Conservation (phyloP, 2,797 vertebrate genomes). For the Galaxias olidus region DNA sequence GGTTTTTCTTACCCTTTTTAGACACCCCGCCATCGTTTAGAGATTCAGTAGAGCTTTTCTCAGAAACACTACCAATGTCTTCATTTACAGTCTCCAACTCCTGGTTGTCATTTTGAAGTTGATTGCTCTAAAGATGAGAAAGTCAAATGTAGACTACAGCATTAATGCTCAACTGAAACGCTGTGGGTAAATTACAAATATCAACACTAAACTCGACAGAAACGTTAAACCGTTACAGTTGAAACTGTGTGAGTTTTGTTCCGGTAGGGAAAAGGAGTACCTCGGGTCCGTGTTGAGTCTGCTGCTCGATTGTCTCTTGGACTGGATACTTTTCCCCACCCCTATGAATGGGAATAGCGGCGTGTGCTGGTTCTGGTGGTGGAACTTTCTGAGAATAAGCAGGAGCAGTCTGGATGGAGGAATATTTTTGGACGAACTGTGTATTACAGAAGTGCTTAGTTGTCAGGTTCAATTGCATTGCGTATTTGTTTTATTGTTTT, state of each 20-base stretch:
- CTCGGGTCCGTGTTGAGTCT: background rate
- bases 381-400: too few relatives aligned
- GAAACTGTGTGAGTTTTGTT: background rate
- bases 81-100: too few relatives aligned
- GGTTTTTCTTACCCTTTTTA: too few relatives aligned
- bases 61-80: too few relatives aligned
- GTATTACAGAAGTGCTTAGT: too few relatives aligned
- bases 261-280: slow-evolving; percentile 1
- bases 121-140: slow-evolving; percentile 28
- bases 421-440: background rate
- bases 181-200: too few relatives aligned
- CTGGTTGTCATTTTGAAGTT: background rate
- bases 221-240: background rate
- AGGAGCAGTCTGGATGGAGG: slow-evolving; percentile 13
- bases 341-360: slow-evolving; percentile 26
- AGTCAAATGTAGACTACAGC: background rate
- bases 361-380: background rate
- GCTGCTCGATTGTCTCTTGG: slow-evolving; percentile 29
- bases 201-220: too few relatives aligned
- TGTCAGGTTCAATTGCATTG: background rate
- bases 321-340: background rate
- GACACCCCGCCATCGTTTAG: too few relatives aligned
- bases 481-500: background rate
- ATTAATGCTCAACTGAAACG: background rate
- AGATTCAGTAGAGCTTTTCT: too few relatives aligned